These are phyloP conservation scores for Brachionus angularis DNA, from an alignment of 1,140 invertebrate species.

Conservation along the genomic window DNA sequence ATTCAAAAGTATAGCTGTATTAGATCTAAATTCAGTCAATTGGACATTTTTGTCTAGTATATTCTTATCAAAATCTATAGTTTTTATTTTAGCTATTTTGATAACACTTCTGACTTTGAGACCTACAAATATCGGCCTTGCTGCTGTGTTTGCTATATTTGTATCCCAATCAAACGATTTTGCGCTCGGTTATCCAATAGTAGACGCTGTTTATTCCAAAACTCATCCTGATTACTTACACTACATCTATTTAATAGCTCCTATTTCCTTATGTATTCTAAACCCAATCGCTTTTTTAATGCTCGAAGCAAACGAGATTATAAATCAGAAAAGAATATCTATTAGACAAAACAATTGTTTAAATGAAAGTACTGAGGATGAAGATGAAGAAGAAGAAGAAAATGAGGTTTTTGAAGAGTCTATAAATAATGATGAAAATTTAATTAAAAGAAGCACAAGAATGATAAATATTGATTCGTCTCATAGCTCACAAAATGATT, in stretches of 20 bases:
- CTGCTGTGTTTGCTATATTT: constrained; percentile 87
- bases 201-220: constrained; percentile 61
- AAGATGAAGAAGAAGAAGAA: constrained; percentile 5
- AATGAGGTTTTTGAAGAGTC: neutral
- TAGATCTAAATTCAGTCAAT: constrained; percentile 74
- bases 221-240: constrained; percentile 81
- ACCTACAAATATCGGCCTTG: constrained; percentile 73
- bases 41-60: constrained; percentile 83
- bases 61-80: constrained; percentile 74
- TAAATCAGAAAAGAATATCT: constrained; percentile 53
- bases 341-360: constrained; percentile 42
- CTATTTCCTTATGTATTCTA: constrained; percentile 82
- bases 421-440: no score
- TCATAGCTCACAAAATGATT: no score
- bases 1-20: constrained; percentile 78
- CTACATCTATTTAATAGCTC: constrained; percentile 86
- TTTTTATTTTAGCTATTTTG: constrained; percentile 76
- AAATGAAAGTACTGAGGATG: neutral
- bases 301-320: constrained; percentile 74
- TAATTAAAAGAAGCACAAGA: no score
- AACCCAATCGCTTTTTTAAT: constrained; percentile 86
- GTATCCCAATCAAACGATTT: constrained; percentile 96
- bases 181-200: constrained; percentile 89
- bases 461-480: no score
- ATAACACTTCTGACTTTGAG: constrained; percentile 73